These are phyloP conservation scores for Mungos mungo DNA, from an alignment of 2,113 vertebrate genomes.

Conservation along the genomic window DNA sequence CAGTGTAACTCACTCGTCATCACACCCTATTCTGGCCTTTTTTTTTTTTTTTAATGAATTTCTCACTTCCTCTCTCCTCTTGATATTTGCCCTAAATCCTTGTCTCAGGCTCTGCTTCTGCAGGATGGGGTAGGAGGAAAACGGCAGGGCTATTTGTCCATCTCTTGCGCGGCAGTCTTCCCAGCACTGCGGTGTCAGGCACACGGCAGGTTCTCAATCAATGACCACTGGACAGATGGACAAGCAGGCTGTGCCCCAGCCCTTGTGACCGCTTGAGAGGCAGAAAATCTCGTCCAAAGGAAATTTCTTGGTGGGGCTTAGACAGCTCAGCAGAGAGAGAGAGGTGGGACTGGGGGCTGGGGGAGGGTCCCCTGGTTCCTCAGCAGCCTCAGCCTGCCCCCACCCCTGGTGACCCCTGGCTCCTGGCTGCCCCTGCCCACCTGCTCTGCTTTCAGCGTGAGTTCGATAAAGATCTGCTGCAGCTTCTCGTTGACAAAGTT, in stretches of 20 bases:
- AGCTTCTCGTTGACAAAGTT: slow-evolving; percentile 99
- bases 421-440: slow-evolving; percentile 73
- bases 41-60: background rate
- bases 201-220: background rate
- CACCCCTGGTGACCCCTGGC: background rate
- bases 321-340: background rate
- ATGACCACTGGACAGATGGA: background rate
- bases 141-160: background rate
- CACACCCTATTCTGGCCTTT: no score
- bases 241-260: background rate
- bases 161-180: background rate
- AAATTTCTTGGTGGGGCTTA: background rate
- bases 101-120: background rate
- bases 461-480: slow-evolving; percentile 98
- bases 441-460: slow-evolving; percentile 98
- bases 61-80: background rate
- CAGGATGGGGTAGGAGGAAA: background rate
- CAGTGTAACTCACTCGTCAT: background rate
- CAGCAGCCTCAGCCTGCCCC: fast-evolving
- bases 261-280: background rate
- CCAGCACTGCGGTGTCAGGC: background rate
- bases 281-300: background rate
- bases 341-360: background rate
- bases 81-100: background rate
- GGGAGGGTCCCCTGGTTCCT: background rate